phyloP scores from a whole-genome alignment of 2,113 vertebrate species.

The Beaufortia kweichowensis region DNA sequence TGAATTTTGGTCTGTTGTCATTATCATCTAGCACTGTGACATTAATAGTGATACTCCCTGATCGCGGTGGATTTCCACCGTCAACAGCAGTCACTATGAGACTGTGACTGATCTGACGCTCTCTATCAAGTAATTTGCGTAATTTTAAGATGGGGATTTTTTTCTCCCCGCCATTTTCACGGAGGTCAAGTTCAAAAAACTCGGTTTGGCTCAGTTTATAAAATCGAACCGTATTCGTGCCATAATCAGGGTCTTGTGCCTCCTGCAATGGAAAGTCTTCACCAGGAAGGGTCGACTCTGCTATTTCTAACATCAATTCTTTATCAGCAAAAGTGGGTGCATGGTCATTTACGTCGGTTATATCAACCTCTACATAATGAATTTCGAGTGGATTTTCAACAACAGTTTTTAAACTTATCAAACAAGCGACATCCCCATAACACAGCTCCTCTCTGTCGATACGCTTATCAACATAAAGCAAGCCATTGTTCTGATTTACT shows the following conservation, averaged over 20 bases:
- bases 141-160: constrained; percentile 48
- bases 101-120: constrained; percentile 22
- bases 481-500: constrained; percentile 67
- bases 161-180: constrained; percentile 53
- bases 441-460: constrained; percentile 72
- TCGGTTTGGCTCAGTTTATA: constrained; percentile 68
- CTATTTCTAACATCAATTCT: constrained; percentile 61
- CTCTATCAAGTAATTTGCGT: constrained; percentile 49
- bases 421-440: constrained; percentile 53
- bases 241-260: constrained; percentile 62
- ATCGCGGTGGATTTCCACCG: constrained; percentile 50
- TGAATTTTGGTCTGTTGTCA: constrained; percentile 47
- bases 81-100: constrained; percentile 51
- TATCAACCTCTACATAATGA: constrained; percentile 64
- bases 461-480: constrained; percentile 60
- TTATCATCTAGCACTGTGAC: constrained; percentile 48
- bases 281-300: constrained; percentile 63
- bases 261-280: constrained; percentile 59
- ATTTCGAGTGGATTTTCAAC: constrained; percentile 71
- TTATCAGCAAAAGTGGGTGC: constrained; percentile 61
- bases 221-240: constrained; percentile 57
- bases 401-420: constrained; percentile 64
- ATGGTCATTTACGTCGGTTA: constrained; percentile 71
- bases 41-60: constrained; percentile 22
- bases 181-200: constrained; percentile 61